phyloP scores from a whole-genome alignment of 1,140 invertebrate species.

The Acromyrmex heyeri region DNA sequence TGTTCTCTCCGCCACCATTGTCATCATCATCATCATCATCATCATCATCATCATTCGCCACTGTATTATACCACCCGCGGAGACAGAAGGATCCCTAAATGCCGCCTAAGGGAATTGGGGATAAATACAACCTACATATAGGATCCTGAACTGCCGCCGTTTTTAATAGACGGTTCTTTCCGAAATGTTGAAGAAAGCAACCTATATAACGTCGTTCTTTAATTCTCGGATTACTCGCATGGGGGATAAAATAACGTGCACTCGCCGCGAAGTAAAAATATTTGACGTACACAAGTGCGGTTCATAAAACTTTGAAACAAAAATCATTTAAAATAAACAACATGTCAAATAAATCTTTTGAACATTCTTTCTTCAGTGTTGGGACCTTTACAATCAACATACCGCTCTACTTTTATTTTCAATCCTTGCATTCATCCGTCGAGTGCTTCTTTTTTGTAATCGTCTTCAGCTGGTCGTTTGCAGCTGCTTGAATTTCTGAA shows the following conservation, averaged over 20 bases:
- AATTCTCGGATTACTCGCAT: slow-evolving; percentile 13
- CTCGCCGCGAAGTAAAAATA: neutral
- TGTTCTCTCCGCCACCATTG: neutral
- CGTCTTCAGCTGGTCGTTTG: no score
- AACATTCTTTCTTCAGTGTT: no score
- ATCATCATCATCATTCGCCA: slow-evolving; percentile 17
- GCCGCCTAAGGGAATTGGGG: neutral
- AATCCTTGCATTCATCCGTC: no score
- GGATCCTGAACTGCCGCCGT: neutral
- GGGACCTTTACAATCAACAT: no score
- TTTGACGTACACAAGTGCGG: neutral
- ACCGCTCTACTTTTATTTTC: no score
- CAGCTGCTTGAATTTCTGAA: no score
- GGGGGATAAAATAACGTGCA: neutral
- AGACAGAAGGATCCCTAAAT: slow-evolving; percentile 14
- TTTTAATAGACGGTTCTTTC: slow-evolving; percentile 7
- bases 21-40: neutral
- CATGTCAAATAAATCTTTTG: no score
- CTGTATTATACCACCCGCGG: slow-evolving; percentile 29
- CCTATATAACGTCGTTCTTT: neutral
- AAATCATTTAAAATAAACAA: no score
- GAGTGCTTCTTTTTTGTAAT: no score
- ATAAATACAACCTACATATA: neutral
- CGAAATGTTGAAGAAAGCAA: neutral
- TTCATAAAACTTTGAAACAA: no score